Evolutionary conservation across 2,797 vertebrate genomes (phyloP), one percentile per base, ranked within the genome.

Genomic region (Tragelaphus oryx): DNA sequence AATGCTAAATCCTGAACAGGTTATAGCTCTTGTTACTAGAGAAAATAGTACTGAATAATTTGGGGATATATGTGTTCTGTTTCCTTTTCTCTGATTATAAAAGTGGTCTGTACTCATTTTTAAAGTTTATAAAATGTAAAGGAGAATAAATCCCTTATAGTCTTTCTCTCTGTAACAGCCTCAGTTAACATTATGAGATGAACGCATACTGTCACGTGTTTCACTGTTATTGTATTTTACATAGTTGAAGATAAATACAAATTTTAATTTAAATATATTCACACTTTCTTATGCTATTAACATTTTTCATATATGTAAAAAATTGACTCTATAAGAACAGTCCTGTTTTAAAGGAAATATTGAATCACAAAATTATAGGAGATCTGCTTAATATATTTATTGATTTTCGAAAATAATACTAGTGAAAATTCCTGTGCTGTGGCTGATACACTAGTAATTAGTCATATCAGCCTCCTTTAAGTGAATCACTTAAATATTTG

Each of bases 101-200:
- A 92, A 83, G 41, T 94, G 20, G 16, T n/a, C 26, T 79, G 6
- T 87, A 50, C 37, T 93, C 28, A 89, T 89, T 94, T 94, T 30
- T 59, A 87, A 89, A 76, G 18, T 84, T 95, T 90, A 75, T 74
- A 87, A 93, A 95, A 54, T 86, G 22, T 33, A 75, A 95, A 93
- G 41, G 75, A 79, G 44, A 84, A 33, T 54, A 60, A 85, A 2
- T 16, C 30, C 11, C 16, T 89, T 50, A 33, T 68, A 80, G 74
- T 50, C 41, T 71, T 62, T 9, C 11, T 76, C 0, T 89, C 33
- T 80, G 10, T 65, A 92, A 78, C 16, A 95, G 28, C 28, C 28
- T 86, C 65, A 28, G n/a, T 46, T 94, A 94, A 87, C 48, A 91
- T 83, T 71, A 75, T 79, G n/a, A 96, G 52, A 41, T 80, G 5